phyloP scores from a whole-genome alignment of 2,113 vertebrate genomes.

The Benitochromis conjunctus region DNA sequence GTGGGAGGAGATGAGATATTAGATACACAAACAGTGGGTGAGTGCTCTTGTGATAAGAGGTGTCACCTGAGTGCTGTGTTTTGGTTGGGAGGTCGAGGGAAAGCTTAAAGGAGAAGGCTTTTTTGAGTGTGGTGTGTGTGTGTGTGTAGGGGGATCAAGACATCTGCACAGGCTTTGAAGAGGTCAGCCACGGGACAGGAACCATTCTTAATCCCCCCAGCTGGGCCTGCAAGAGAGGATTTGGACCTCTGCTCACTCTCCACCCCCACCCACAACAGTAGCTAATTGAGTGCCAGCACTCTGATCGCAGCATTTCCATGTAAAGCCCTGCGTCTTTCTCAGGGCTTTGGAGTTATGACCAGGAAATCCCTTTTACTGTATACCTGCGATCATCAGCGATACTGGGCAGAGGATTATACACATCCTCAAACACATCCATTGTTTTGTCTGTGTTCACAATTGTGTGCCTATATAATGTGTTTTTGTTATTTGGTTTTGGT shows the following conservation, averaged over 20 bases:
- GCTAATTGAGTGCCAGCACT: slow-evolving; percentile 54
- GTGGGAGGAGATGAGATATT: slow-evolving; percentile 9
- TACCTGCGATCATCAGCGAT: neutral
- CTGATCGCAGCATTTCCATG: slow-evolving; percentile 44
- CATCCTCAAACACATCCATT: neutral
- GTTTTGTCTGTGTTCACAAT: neutral
- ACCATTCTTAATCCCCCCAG: slow-evolving; percentile 71
- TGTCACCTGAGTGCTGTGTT: slow-evolving; percentile 70
- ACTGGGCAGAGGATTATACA: slow-evolving; percentile 8
- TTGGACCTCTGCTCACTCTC: slow-evolving; percentile 46
- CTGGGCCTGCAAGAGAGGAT: slow-evolving; percentile 59
- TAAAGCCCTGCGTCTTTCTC: slow-evolving; percentile 48
- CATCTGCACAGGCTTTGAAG: slow-evolving; percentile 74
- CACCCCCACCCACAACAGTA: slow-evolving; percentile 54
- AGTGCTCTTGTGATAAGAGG: slow-evolving; percentile 57
- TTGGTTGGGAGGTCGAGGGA: slow-evolving; percentile 52
- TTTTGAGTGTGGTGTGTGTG: neutral
- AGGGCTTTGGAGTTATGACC: slow-evolving; percentile 17
- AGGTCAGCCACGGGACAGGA: slow-evolving; percentile 75
- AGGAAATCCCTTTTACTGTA: slow-evolving; percentile 39
- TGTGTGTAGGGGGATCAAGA: slow-evolving; percentile 39
- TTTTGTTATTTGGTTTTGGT: neutral
- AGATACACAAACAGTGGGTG: slow-evolving; percentile 23
- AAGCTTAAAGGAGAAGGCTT: slow-evolving; percentile 24
- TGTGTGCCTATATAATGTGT: neutral